These are phyloP conservation scores for Tanaodytes sp. DNA, from an alignment of 2,888 invertebrate genomes.

Conservation along the genomic window DNA sequence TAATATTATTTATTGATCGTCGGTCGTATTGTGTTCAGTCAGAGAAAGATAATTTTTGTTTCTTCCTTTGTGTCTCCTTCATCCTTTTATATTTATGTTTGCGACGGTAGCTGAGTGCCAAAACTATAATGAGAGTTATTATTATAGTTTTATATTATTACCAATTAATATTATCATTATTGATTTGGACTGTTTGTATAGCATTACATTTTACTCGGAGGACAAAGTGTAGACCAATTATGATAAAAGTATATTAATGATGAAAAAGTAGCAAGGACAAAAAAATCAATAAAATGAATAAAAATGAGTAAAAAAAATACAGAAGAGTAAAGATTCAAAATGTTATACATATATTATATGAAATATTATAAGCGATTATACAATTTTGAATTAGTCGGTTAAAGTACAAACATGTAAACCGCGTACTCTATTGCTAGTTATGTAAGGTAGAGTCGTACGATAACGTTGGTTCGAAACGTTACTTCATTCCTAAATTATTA, in stretches of 20 bases:
- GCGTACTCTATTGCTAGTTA: slow-evolving; percentile 73
- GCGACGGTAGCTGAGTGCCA: slow-evolving; percentile 40
- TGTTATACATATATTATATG: slow-evolving; percentile 57
- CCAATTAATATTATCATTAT: slow-evolving; percentile 32
- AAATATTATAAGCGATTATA: slow-evolving; percentile 49
- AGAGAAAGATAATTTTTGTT: slow-evolving; percentile 31
- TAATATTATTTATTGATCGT: slow-evolving; percentile 25
- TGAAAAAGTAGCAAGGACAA: slow-evolving; percentile 9
- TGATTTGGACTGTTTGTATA: slow-evolving; percentile 38
- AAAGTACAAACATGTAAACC: slow-evolving; percentile 85
- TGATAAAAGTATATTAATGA: slow-evolving; percentile 7
- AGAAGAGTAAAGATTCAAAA: slow-evolving; percentile 72
- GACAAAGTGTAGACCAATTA: slow-evolving; percentile 34
- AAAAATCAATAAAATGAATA: slow-evolving; percentile 11
- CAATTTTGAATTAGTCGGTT: slow-evolving; percentile 83
- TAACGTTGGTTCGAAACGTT: slow-evolving; percentile 61
- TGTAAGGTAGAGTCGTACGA: slow-evolving; percentile 56
- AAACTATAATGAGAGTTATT: slow-evolving; percentile 50
- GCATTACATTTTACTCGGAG: slow-evolving; percentile 35
- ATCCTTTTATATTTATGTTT: slow-evolving; percentile 15
- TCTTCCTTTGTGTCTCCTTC: slow-evolving; percentile 36
- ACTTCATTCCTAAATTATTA: slow-evolving; percentile 66
- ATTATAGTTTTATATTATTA: slow-evolving; percentile 43
- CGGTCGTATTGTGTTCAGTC: slow-evolving; percentile 25
- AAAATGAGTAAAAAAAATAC: slow-evolving; percentile 7